These are phyloP conservation scores for Neosilurus mollespiculum DNA, from an alignment of 2,797 vertebrate genomes.

Conservation along the genomic window DNA sequence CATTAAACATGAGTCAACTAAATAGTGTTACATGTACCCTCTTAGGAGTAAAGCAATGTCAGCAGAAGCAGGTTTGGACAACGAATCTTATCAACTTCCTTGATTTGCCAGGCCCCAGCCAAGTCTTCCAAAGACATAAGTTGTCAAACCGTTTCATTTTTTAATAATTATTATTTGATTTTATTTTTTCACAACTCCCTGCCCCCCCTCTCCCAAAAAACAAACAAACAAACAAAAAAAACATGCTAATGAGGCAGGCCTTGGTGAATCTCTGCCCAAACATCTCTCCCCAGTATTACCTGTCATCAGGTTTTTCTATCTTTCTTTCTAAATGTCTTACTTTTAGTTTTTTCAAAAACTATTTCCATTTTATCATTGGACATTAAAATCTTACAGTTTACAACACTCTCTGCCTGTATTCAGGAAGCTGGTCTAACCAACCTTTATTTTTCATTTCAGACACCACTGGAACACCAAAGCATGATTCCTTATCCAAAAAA, in stretches of 20 bases:
- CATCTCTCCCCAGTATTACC: constrained; percentile 20
- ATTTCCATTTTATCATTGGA: neutral
- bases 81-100: neutral
- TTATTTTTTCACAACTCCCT: too few species aligned
- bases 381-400: neutral
- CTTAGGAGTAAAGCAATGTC: neutral
- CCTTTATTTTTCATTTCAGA: neutral
- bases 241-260: too few species aligned
- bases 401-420: neutral
- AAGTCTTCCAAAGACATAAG: neutral
- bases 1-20: neutral
- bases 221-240: too few species aligned
- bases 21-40: neutral
- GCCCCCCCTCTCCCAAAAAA: too few species aligned
- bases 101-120: neutral
- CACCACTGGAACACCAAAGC: too few species aligned
- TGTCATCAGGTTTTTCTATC: neutral
- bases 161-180: too few species aligned
- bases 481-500: too few species aligned
- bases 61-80: constrained; percentile 9
- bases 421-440: neutral
- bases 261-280: neutral
- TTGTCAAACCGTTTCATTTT: neutral
- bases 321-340: neutral
- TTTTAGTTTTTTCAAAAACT: neutral